phyloP scores from a whole-genome alignment of 2,888 invertebrate genomes.

The Ptychoptera contaminata region DNA sequence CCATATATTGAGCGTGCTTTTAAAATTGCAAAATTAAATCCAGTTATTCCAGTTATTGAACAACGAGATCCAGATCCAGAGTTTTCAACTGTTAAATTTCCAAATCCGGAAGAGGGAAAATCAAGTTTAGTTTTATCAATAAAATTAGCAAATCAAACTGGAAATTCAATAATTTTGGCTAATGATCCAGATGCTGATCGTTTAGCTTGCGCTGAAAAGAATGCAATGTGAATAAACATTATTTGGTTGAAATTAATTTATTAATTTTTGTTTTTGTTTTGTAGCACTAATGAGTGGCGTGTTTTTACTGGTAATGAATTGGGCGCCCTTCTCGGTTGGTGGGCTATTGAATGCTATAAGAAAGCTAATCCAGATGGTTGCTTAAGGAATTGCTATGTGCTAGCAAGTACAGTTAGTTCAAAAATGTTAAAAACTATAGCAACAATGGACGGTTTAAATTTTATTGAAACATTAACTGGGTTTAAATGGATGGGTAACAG shows the following conservation, averaged over 20 bases:
- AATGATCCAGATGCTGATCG: constrained; percentile 99
- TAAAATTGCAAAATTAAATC: constrained; percentile 51
- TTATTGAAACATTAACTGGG: constrained; percentile 85
- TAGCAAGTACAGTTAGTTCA: constrained; percentile 92
- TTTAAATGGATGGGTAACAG: constrained; percentile 95
- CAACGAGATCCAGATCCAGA: constrained; percentile 89
- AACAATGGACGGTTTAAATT: constrained; percentile 56
- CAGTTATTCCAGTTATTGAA: constrained; percentile 30
- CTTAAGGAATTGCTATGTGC: constrained; percentile 54
- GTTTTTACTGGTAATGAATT: constrained; percentile 92
- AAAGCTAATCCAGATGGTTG: constrained; percentile 32
- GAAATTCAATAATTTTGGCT: constrained; percentile 66
- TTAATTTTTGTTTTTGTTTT: constrained; percentile 9
- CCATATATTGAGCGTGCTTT: constrained; percentile 61
- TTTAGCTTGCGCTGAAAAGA: constrained; percentile 80
- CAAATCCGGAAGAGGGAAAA: constrained; percentile 94
- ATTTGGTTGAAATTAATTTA: not conserved
- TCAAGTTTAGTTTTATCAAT: constrained; percentile 63
- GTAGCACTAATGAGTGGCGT: constrained; percentile 56
- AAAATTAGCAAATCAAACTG: constrained; percentile 54
- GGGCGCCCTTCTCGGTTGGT: constrained; percentile 89
- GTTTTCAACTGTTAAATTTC: constrained; percentile 92
- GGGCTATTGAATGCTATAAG: constrained; percentile 54
- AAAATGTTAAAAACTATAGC: constrained; percentile 80
- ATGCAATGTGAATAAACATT: constrained; percentile 34